A percentile compares a stretch with the other conserved stretches of the same genome.
Evolutionary conservation across 2,888 invertebrate species (phyloP).

Genomic region (Arctia plantaginis): DNA sequence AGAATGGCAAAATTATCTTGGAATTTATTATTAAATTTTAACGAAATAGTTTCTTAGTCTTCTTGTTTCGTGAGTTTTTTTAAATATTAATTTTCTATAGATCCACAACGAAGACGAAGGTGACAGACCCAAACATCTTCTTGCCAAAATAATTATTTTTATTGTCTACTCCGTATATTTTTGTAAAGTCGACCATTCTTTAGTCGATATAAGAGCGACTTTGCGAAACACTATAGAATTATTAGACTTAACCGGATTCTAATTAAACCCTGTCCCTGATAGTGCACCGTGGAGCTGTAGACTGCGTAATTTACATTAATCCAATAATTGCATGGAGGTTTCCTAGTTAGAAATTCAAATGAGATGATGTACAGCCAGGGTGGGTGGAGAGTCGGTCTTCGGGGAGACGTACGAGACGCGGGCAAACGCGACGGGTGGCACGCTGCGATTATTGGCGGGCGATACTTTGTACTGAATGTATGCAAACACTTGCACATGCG

Average conservation of each 20-base stretch:
- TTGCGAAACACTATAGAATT: constrained; percentile 73
- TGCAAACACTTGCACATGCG: constrained; percentile 17
- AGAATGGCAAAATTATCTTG: neutral
- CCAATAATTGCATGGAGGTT: constrained; percentile 97
- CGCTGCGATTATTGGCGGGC: constrained; percentile 61
- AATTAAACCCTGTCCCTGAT: constrained; percentile 86
- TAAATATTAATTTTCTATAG: constrained; percentile 30
- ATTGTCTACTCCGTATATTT: constrained; percentile 36
- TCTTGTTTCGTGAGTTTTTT: neutral
- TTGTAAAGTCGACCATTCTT: constrained; percentile 57
- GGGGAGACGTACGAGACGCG: constrained; percentile 70
- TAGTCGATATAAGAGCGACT: constrained; percentile 61
- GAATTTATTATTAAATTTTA: neutral
- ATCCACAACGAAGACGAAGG: constrained; percentile 39
- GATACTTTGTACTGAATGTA: constrained; percentile 41
- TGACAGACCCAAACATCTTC: constrained; percentile 45
- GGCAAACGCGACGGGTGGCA: constrained; percentile 69
- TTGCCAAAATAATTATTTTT: constrained; percentile 51
- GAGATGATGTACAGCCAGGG: constrained; percentile 90
- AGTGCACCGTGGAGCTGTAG: constrained; percentile 87
- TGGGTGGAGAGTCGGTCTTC: constrained; percentile 72
- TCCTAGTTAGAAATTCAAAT: constrained; percentile 97
- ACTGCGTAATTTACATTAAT: constrained; percentile 97
- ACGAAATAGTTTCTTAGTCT: neutral
- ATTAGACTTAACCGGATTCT: constrained; percentile 85